Base-by-base conservation (phyloP, 2,113 vertebrate genomes). In the Equus quagga region DNA sequence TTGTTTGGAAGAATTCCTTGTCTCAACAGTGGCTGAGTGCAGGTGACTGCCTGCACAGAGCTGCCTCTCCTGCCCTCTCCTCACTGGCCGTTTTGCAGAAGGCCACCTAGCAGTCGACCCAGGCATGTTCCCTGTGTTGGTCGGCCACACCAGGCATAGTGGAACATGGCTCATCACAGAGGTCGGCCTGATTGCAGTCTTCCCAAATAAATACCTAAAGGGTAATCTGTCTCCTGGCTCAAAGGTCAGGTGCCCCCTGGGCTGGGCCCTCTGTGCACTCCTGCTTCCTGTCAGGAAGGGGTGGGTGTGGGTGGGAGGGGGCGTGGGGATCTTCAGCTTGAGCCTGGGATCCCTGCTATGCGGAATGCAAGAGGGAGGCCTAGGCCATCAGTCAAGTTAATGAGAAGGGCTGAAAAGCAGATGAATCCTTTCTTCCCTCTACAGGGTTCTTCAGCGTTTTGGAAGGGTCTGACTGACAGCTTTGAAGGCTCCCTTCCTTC, bases 321-420 rank as follows among this genome's bases (percentile, higher is more conserved):
- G 44, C 24, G 41, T 0, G 1, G 46, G 23, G 62, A 26, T 49
- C 49, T 85, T 41, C 73, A 93, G 33, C 60, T 13, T 82, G 15
- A 49, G 41, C 64, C 49, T 58, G n/a, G 28, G 21, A 79, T 28
- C 56, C 67, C 36, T n/a, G 19, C 49, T 6, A 2, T n/a, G 9
- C 49, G 13, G 7, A 70, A 12, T 8, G 44, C 44, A 60, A 44
- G 21, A 13, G 17, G 21, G 31, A 60, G 19, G 11, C n/a, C 51
- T 92, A 17, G 3, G 15, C 81, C 67, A 3, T 95, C 65, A 5
- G 60, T 51, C 54, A 72, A 86, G 54, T 91, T 94, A 76, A 84
- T 80, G 67, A 96, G 67, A 89, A 93, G 8, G 31, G 5, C 58
- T 76, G 75, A 72, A 85, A 93, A 88, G 18, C 84, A 91, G 96